phyloP scores from a whole-genome alignment of 1,140 invertebrate species.

The Caenorhabditis latens region DNA sequence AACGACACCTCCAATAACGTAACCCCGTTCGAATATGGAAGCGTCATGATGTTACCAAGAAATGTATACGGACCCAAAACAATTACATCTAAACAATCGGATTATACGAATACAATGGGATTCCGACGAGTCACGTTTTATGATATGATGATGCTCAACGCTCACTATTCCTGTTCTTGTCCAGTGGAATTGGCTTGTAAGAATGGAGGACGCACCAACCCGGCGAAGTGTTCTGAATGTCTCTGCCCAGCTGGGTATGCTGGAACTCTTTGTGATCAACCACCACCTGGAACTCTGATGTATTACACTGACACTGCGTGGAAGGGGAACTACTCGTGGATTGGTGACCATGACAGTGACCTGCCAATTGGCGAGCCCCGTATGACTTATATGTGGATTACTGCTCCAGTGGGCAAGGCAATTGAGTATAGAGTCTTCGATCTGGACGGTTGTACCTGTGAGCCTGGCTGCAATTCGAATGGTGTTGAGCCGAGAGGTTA shows the following conservation, averaged over 20 bases:
- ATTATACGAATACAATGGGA: neutral
- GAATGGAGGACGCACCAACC: slow-evolving; percentile 29
- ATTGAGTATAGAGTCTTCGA: neutral
- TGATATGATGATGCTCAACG: slow-evolving; percentile 4
- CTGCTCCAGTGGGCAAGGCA: neutral
- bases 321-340: too few relatives aligned
- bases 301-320: too few relatives aligned
- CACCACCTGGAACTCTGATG: neutral
- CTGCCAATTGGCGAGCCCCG: too few relatives aligned
- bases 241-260: neutral
- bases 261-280: slow-evolving; percentile 2
- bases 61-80: neutral
- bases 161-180: neutral
- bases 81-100: neutral
- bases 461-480: neutral
- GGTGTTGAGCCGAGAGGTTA: neutral
- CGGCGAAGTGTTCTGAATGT: neutral
- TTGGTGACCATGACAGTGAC: too few relatives aligned
- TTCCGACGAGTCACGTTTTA: slow-evolving; percentile 2
- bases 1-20: neutral
- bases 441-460: neutral
- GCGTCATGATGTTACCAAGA: neutral
- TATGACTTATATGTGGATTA: neutral
- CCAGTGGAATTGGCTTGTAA: neutral
- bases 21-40: neutral